Evolutionary conservation across 2,888 invertebrate species (phyloP).

Genomic region (Torymus aiolomorphi): DNA sequence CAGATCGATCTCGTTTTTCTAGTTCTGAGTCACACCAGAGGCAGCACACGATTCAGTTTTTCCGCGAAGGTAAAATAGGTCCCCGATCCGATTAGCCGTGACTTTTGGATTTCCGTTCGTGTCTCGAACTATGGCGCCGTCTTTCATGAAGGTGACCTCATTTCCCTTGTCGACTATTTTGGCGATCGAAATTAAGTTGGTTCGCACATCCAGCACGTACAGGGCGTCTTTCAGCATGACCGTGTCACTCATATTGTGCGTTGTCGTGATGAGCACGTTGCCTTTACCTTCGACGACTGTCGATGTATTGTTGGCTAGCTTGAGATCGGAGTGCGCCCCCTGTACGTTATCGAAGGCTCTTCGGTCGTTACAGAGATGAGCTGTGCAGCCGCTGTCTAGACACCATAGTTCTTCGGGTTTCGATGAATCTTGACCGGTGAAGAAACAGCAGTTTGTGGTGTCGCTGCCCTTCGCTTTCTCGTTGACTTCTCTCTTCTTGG

Average conservation of each 20-base stretch:
- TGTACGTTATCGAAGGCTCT: conserved; percentile 18
- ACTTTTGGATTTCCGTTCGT: conserved; percentile 34
- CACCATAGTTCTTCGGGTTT: conserved; percentile 11
- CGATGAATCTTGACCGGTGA: too few species aligned
- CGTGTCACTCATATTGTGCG: background rate
- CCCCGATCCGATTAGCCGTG: conserved; percentile 51
- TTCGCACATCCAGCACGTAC: conserved; percentile 58
- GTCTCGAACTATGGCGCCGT: conserved; percentile 21
- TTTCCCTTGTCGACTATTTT: conserved; percentile 57
- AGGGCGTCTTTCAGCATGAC: conserved; percentile 49
- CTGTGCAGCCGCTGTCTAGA: conserved; percentile 53
- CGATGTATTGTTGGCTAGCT: conserved; percentile 40
- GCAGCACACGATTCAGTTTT: background rate
- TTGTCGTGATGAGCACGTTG: conserved; percentile 9
- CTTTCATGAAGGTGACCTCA: conserved; percentile 47
- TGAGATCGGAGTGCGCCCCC: conserved; percentile 15
- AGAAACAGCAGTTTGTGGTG: too few species aligned
- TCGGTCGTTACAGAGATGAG: conserved; percentile 53
- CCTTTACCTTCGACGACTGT: conserved; percentile 47
- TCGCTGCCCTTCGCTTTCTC: too few species aligned
- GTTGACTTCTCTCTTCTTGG: too few species aligned
- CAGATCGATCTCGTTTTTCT: background rate
- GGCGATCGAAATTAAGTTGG: conserved; percentile 58
- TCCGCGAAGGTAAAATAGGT: conserved; percentile 45
- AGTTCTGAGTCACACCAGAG: too few species aligned